Evolutionary conservation across 37 sponge, comb jelly and placozoan species (phyloP), one percentile per base, ranked within the genome.

Genomic region (Theonella swinhoei): DNA sequence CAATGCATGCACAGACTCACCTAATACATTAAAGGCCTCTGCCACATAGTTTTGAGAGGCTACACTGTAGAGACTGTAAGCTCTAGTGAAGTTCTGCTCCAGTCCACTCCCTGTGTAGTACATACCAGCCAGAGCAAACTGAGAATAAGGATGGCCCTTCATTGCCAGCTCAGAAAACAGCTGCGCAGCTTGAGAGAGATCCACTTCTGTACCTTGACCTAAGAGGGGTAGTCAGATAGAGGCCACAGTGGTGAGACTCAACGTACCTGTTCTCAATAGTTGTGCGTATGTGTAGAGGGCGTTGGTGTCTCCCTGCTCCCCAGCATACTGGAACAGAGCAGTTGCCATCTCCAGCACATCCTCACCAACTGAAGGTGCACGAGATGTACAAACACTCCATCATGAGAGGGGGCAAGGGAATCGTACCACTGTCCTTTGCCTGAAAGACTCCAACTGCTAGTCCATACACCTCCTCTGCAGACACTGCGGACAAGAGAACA

Each of bases 81-180:
- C 91, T 69, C 32, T 87, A 23, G 42, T 78, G 61, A 70, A 88
- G 75, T 71, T 87, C 68, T 93, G 88, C 43, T 93, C 91, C 67
- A 95, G 88, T 25, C 96, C 96, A 34, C 66, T 38, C 32, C 96
- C 96, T 47, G 32, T 60, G 28, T 76, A 83, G 79, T 93, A 90
- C 96, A 95, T 90, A 0, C 81, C 84, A 41, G 76, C 96, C 35
- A 95, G 79, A 32, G 90, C 58, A 69, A 90, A 92, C 96, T 95
- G 96, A 42, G 96, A 94, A 92, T 95, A 95, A 17, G 96, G 96
- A 67, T 95, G 95, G 23, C 88, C 96, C 62, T 90, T 84, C 86
- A 90, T 80, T 64, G 96, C 72, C 30, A 95, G 83, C 20, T 95
- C 91, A 47, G 84, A 86, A 39, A 91, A 76, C 17, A 96, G 29